Conservation (phyloP, 2,888 invertebrate species). For the Mesopsocus fuscifrons region DNA sequence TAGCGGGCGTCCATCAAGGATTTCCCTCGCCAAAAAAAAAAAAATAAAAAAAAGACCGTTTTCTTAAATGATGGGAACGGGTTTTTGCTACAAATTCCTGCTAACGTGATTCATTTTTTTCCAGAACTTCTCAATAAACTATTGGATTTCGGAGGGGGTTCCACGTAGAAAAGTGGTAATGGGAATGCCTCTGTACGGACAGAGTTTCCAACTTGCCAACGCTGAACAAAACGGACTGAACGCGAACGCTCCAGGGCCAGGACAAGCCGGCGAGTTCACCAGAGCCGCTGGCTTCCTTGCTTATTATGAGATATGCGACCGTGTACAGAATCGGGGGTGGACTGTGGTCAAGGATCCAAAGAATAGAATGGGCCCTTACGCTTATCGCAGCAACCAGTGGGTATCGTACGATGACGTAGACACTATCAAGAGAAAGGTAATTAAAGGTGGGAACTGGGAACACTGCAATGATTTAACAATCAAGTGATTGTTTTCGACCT, state of each 20-base stretch:
- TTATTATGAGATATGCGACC: constrained; percentile 73
- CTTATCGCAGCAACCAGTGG: constrained; percentile 77
- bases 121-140: constrained; percentile 69
- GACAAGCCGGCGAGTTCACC: constrained; percentile 70
- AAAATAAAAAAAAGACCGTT: too few species aligned
- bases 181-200: constrained; percentile 81
- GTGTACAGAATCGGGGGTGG: constrained; percentile 58
- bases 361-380: constrained; percentile 70
- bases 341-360: constrained; percentile 58
- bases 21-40: too few species aligned
- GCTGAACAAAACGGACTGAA: constrained; percentile 45
- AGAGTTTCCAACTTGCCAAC: constrained; percentile 47
- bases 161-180: constrained; percentile 63
- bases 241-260: constrained; percentile 54
- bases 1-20: too few species aligned
- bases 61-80: too few species aligned
- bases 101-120: too few species aligned
- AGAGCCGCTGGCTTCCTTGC: constrained; percentile 69
- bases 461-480: background rate
- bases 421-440: constrained; percentile 50
- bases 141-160: constrained; percentile 75
- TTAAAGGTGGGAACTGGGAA: too few species aligned
- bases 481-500: constrained; percentile 5
- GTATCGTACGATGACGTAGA: constrained; percentile 72
- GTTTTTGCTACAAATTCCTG: too few species aligned